A percentile compares a stretch with the other conserved stretches of the same genome.
Conservation (phyloP, 2,113 vertebrate species). For the Leucoraja erinaceus region DNA sequence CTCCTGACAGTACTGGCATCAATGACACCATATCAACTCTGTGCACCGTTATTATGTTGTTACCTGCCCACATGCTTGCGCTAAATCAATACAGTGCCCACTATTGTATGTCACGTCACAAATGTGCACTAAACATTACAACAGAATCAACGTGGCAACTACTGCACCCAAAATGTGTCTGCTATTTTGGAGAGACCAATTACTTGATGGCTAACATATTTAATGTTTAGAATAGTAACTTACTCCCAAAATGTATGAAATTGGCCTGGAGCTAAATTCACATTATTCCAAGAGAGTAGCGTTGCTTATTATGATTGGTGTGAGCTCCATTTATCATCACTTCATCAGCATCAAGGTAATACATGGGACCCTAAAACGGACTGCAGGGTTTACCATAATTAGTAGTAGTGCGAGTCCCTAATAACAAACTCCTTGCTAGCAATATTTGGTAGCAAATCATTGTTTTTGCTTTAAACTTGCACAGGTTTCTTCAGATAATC, state of each 20-base stretch:
- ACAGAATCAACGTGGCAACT: too few species aligned
- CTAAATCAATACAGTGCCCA: too few species aligned
- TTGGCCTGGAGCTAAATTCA: neutral
- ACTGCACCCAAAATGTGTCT: neutral
- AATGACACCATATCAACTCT: too few species aligned
- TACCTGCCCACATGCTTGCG: too few species aligned
- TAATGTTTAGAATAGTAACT: neutral
- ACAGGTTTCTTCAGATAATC: neutral
- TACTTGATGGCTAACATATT: neutral
- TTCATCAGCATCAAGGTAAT: neutral
- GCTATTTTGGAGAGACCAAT: neutral
- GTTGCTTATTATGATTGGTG: neutral
- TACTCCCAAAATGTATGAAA: neutral
- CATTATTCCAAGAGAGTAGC: neutral
- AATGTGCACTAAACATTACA: too few species aligned
- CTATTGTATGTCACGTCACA: too few species aligned
- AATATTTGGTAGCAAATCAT: neutral
- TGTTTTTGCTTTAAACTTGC: neutral
- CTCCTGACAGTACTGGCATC: too few species aligned
- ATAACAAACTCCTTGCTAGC: neutral
- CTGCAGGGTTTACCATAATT: neutral
- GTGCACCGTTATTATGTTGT: too few species aligned
- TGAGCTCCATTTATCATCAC: neutral
- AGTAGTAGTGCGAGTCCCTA: neutral
- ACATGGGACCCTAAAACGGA: neutral